A percentile compares a stretch with the other conserved stretches of the same genome.
These are phyloP conservation scores for Sogatella furcifera DNA, from an alignment of 1,140 invertebrate species.

Conservation along the genomic window DNA sequence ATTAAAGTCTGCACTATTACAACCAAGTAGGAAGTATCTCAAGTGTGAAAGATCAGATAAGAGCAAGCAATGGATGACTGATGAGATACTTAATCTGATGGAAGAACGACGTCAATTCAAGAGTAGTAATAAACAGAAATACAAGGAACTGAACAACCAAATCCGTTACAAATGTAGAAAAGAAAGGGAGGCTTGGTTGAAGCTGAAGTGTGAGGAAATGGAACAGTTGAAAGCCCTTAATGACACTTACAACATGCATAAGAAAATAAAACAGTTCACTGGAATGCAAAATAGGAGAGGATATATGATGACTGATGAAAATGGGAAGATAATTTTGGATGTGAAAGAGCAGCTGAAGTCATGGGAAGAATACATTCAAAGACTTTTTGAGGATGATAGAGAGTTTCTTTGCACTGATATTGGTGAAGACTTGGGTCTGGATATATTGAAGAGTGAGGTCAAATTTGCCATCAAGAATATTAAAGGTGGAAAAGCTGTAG, in stretches of 20 bases:
- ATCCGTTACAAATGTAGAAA: not conserved
- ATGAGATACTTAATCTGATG: slow-evolving; percentile 23
- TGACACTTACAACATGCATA: slow-evolving; percentile 16
- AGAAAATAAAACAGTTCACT: slow-evolving; percentile 17
- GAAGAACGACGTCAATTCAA: slow-evolving; percentile 19
- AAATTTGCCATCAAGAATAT: not conserved
- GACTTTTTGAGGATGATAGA: not conserved
- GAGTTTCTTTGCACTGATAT: slow-evolving; percentile 16
- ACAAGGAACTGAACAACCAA: slow-evolving; percentile 2
- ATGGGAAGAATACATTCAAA: slow-evolving; percentile 20
- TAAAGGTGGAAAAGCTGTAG: slow-evolving; percentile 13
- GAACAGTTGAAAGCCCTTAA: slow-evolving; percentile 6
- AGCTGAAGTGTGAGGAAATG: slow-evolving; percentile 11
- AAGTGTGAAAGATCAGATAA: not conserved
- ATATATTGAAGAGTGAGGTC: slow-evolving; percentile 1
- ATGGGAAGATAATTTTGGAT: slow-evolving; percentile 3
- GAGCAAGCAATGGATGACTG: slow-evolving; percentile 20
- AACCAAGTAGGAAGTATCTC: slow-evolving; percentile 1
- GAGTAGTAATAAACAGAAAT: slow-evolving; percentile 1
- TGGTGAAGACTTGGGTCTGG: slow-evolving; percentile 17
- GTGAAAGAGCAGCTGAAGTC: slow-evolving; percentile 5
- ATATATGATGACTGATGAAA: not conserved
- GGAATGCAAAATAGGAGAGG: not conserved
- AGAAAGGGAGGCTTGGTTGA: slow-evolving; percentile 8
- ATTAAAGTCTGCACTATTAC: not conserved